These are phyloP conservation scores for Agrochola circellaris DNA, from an alignment of 2,888 invertebrate species.

Conservation along the genomic window DNA sequence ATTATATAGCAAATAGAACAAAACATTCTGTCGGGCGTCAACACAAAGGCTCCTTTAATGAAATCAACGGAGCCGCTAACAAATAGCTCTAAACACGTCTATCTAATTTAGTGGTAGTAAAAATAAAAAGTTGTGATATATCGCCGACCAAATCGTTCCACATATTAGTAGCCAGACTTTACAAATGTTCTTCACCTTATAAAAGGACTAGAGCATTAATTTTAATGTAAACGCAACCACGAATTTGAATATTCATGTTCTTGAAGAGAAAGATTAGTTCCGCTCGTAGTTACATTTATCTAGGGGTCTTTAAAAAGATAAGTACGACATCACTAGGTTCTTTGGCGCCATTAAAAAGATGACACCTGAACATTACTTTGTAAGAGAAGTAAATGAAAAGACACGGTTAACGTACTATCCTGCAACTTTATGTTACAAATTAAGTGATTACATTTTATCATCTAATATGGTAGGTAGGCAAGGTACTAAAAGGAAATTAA, in stretches of 20 bases:
- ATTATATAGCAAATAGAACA: conserved; percentile 65
- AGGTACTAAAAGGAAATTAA: background rate
- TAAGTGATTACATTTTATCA: conserved; percentile 49
- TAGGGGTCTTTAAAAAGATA: conserved; percentile 72
- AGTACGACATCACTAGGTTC: conserved; percentile 65
- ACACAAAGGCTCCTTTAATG: conserved; percentile 79
- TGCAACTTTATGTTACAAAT: conserved; percentile 55
- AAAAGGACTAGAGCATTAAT: conserved; percentile 76
- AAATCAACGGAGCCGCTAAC: conserved; percentile 83
- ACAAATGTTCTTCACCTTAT: conserved; percentile 74
- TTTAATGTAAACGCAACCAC: conserved; percentile 73
- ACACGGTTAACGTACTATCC: conserved; percentile 33
- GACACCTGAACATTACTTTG: conserved; percentile 64
- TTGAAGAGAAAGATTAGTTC: conserved; percentile 75
- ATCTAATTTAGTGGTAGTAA: conserved; percentile 81
- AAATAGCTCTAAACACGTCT: conserved; percentile 80
- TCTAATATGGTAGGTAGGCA: conserved; percentile 8
- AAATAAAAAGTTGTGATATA: conserved; percentile 71
- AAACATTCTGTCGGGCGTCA: conserved; percentile 70
- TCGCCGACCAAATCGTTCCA: conserved; percentile 70
- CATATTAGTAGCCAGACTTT: conserved; percentile 65
- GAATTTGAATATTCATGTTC: conserved; percentile 81
- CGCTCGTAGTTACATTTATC: conserved; percentile 73
- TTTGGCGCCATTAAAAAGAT: conserved; percentile 72
- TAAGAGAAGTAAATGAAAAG: conserved; percentile 51